Evolutionary conservation across 2,113 vertebrate species (phyloP).

Genomic region (Clarias gariepinus): DNA sequence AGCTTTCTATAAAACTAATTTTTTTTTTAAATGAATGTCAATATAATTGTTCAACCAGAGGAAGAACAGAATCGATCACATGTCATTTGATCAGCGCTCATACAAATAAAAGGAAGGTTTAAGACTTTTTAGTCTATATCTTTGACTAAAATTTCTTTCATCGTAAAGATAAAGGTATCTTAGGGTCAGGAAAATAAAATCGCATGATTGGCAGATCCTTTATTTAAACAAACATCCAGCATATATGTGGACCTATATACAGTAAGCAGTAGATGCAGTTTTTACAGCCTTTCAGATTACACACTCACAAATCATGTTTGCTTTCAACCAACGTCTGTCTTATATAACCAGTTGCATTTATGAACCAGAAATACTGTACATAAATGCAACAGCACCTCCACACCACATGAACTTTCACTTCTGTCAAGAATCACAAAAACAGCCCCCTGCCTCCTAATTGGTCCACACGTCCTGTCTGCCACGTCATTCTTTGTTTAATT

Average conservation of each 20-base stretch:
- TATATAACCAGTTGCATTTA: constrained; percentile 28
- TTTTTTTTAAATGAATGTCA: constrained; percentile 22
- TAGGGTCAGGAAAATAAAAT: background rate
- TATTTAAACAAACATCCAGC: background rate
- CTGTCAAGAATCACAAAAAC: constrained; percentile 5
- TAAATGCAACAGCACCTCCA: background rate
- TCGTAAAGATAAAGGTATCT: background rate
- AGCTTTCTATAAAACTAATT: constrained; percentile 13
- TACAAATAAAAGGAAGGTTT: background rate
- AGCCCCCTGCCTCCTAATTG: constrained; percentile 41
- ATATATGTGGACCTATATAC: background rate
- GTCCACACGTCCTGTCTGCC: constrained; percentile 15
- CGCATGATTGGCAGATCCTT: background rate
- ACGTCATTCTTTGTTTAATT: constrained; percentile 37
- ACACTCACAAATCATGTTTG: background rate
- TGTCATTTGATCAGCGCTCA: constrained; percentile 9
- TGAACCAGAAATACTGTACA: constrained; percentile 22
- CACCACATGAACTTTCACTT: constrained; percentile 1
- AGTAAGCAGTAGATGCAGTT: too few species aligned
- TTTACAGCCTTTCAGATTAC: background rate
- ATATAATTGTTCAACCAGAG: constrained; percentile 14
- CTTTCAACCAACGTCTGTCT: background rate
- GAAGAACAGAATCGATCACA: constrained; percentile 9
- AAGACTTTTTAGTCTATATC: background rate
- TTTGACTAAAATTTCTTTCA: background rate